Percentiles rank a stretch among this genome's conserved stretches.
Evolutionary conservation across 2,797 vertebrate species (phyloP).

Genomic region (Arctocebus calabarensis): DNA sequence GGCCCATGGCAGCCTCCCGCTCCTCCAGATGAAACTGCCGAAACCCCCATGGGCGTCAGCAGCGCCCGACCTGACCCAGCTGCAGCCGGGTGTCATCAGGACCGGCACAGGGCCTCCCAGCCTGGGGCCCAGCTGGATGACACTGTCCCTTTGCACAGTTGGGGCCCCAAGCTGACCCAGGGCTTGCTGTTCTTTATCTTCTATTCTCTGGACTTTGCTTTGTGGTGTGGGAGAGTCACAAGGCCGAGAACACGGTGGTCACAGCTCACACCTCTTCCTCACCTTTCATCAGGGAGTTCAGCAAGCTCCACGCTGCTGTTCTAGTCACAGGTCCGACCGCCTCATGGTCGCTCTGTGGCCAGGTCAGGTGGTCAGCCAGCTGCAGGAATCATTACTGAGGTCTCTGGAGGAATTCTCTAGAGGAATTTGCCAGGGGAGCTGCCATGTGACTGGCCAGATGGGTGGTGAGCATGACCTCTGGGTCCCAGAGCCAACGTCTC

Average conservation of each 20-base stretch:
- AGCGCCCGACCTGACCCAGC: accelerated
- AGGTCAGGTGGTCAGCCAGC: not conserved
- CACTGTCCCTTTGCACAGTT: too few relatives aligned
- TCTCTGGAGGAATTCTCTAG: conserved; percentile 70
- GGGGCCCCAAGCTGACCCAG: not conserved
- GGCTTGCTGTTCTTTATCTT: not conserved
- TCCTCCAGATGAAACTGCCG: not conserved
- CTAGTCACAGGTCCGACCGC: not conserved
- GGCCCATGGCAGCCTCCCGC: not conserved
- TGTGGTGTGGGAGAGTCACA: not conserved
- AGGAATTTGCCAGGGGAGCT: conserved; percentile 67
- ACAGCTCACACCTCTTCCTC: not conserved
- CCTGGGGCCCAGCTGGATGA: too few relatives aligned
- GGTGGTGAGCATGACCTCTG: conserved; percentile 48
- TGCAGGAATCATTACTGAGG: not conserved
- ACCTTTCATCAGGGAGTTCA: accelerated
- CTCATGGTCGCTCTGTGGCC: not conserved
- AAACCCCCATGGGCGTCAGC: accelerated
- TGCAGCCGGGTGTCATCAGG: accelerated
- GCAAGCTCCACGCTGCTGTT: accelerated
- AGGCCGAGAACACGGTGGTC: accelerated
- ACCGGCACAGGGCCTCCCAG: not conserved
- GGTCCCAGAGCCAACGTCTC: conserved; percentile 70
- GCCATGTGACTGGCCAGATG: not conserved
- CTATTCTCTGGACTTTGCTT: not conserved